Evolutionary conservation across 2,113 vertebrate species (phyloP).

Genomic region (Scomber scombrus): DNA sequence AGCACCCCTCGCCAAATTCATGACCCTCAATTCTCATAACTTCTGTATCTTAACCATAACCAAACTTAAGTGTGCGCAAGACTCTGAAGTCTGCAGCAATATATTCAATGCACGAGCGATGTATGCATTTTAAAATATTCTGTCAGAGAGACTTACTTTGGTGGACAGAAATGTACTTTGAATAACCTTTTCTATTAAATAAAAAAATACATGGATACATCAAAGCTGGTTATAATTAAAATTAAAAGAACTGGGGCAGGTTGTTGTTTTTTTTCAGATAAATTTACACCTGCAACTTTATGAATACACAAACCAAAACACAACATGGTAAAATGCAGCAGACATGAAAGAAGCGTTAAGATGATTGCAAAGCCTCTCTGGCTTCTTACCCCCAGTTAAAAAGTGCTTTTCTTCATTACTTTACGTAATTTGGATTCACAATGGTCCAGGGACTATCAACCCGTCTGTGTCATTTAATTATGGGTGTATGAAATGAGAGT

Average conservation of each 20-base stretch:
- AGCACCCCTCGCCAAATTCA: not conserved
- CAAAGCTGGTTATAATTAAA: constrained; percentile 31
- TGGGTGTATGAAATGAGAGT: constrained; percentile 89
- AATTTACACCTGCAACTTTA: not conserved
- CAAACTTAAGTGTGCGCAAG: not conserved
- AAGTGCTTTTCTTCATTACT: constrained; percentile 76
- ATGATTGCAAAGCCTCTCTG: constrained; percentile 39
- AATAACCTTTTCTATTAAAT: constrained; percentile 12
- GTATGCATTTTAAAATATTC: constrained; percentile 19
- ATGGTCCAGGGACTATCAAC: constrained; percentile 83
- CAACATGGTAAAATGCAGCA: constrained; percentile 2
- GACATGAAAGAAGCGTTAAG: constrained; percentile 20
- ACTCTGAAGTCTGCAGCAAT: not conserved
- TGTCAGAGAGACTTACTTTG: not conserved
- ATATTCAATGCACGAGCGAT: not conserved
- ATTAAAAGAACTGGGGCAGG: not conserved
- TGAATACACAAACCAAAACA: not conserved
- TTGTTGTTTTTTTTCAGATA: not conserved
- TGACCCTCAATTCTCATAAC: no score
- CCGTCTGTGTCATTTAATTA: constrained; percentile 90
- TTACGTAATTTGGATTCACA: constrained; percentile 78
- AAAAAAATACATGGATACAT: not conserved
- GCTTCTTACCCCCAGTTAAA: constrained; percentile 38
- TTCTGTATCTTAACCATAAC: not conserved
- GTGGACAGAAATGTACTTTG: not conserved